Evolutionary conservation across 1,140 invertebrate genomes (phyloP).

Genomic region (Ruditapes philippinarum): DNA sequence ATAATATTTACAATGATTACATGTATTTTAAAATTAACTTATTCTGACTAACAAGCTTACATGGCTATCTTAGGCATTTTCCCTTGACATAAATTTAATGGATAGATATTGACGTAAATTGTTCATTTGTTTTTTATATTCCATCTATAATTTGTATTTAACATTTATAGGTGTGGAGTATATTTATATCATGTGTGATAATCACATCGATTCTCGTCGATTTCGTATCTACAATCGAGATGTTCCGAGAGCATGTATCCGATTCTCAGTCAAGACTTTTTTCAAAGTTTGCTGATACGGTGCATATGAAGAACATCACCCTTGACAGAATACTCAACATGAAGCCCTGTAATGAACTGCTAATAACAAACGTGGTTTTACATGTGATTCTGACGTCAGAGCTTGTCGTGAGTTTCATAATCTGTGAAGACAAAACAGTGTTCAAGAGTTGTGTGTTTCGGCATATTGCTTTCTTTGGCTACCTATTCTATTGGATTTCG

Average conservation of each 20-base stretch:
- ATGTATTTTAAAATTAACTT: too few species aligned
- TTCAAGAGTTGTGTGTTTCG: neutral
- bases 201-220: neutral
- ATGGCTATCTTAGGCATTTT: too few species aligned
- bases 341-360: neutral
- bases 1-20: too few species aligned
- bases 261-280: neutral
- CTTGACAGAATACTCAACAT: neutral
- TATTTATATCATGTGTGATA: neutral
- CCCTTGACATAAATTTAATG: too few species aligned
- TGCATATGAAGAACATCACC: neutral
- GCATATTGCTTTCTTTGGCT: neutral
- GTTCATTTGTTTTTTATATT: too few species aligned
- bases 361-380: neutral
- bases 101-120: too few species aligned
- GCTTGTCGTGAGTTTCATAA: neutral
- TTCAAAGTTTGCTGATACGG: neutral
- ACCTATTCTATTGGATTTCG: neutral
- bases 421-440: neutral
- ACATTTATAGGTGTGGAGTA: conserved; percentile 8
- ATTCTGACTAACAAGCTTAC: too few species aligned
- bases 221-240: neutral
- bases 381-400: neutral
- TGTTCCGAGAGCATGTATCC: neutral
- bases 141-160: too few species aligned